A percentile compares a stretch with the other conserved stretches of the same genome.
Evolutionary conservation across 2,888 invertebrate species (phyloP).

Genomic region (Cynaeus angustus): DNA sequence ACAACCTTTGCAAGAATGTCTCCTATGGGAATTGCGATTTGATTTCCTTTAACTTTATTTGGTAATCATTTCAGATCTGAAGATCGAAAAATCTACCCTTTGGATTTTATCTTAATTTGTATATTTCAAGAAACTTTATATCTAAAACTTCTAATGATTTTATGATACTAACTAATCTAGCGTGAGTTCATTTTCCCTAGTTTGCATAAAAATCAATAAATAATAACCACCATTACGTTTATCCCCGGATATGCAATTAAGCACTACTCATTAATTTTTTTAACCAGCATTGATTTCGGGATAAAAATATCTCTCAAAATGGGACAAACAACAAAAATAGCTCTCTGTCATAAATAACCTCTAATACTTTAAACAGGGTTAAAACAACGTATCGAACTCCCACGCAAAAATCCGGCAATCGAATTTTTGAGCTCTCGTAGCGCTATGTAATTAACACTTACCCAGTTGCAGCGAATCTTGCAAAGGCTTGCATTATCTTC

Average conservation of each 20-base stretch:
- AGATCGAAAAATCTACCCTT: neutral
- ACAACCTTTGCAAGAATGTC: neutral
- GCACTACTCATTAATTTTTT: conserved; percentile 10
- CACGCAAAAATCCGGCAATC: neutral
- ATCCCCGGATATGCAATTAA: conserved; percentile 9
- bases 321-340: conserved; percentile 7
- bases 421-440: conserved; percentile 5
- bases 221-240: conserved; percentile 2
- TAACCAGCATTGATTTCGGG: conserved; percentile 14
- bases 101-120: too few relatives aligned
- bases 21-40: neutral
- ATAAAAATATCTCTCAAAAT: conserved; percentile 25
- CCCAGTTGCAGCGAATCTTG: conserved; percentile 96
- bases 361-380: conserved; percentile 3
- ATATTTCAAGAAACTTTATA: too few relatives aligned
- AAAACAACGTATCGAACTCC: neutral
- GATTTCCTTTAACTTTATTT: neutral
- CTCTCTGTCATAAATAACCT: conserved; percentile 1
- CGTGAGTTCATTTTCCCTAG: too few relatives aligned
- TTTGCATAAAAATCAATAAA: neutral
- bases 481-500: conserved; percentile 94
- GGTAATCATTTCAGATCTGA: neutral
- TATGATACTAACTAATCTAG: too few relatives aligned
- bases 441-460: conserved; percentile 73
- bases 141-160: too few relatives aligned